Evolutionary conservation across 1,140 invertebrate genomes (phyloP).

Genomic region (Glossosoma conforme): DNA sequence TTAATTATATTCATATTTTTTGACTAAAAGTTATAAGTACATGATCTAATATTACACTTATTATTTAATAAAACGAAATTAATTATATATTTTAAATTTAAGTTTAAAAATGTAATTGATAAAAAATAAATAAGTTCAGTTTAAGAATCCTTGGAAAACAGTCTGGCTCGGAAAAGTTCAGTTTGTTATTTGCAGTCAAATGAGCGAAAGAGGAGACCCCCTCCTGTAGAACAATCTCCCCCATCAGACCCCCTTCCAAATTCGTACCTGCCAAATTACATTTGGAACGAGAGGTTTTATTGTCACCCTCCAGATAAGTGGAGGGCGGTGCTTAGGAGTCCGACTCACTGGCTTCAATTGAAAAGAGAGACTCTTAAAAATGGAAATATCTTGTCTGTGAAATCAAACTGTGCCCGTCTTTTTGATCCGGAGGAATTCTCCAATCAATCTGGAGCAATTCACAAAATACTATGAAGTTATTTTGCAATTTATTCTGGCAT

Average conservation of each 20-base stretch:
- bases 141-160: background rate
- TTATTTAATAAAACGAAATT: background rate
- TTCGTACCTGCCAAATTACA: slow-evolving; percentile 10
- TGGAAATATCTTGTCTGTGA: no score
- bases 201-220: background rate
- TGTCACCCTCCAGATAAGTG: slow-evolving; percentile 2
- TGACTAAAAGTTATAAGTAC: background rate
- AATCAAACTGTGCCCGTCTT: no score
- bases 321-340: background rate
- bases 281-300: slow-evolving; percentile 7
- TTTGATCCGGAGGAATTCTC: no score
- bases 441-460: no score
- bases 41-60: background rate
- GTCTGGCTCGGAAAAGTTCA: no score
- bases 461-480: no score
- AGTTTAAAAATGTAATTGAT: background rate
- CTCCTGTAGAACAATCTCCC: background rate
- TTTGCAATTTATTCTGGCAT: no score
- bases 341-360: no score
- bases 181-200: background rate
- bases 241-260: background rate
- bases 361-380: no score
- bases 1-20: background rate
- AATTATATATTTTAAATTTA: background rate
- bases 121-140: background rate